phyloP scores from a whole-genome alignment of 1,140 invertebrate genomes.

The Mercenaria mercenaria region DNA sequence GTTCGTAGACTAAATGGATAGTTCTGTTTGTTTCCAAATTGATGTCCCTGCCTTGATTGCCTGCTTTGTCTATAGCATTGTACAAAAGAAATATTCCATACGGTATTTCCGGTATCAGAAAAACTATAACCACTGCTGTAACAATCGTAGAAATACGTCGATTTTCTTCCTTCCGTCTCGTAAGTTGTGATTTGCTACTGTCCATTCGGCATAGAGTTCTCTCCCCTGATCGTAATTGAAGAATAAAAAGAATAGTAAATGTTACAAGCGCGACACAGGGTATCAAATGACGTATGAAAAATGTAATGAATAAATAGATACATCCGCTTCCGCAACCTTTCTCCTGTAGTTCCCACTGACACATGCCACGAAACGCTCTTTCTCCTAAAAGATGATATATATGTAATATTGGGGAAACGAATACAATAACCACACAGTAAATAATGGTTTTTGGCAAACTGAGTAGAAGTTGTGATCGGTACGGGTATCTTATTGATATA shows the following conservation, averaged over 20 bases:
- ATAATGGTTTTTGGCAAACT: not conserved
- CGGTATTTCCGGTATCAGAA: no score
- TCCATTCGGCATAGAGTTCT: not conserved
- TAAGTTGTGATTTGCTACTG: not conserved
- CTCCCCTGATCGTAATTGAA: not conserved
- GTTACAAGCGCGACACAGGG: not conserved
- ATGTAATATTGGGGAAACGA: slow-evolving; percentile 12
- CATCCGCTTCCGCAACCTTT: not conserved
- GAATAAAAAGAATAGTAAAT: slow-evolving; percentile 22
- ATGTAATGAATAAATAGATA: slow-evolving; percentile 22
- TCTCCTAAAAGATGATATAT: not conserved
- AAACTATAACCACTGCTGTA: not conserved
- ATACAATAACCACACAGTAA: not conserved
- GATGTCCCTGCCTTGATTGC: not conserved
- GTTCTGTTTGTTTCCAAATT: slow-evolving; percentile 24
- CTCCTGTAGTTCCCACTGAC: slow-evolving; percentile 10
- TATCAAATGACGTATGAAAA: no score
- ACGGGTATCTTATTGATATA: slow-evolving; percentile 25
- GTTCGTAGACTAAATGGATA: slow-evolving; percentile 31
- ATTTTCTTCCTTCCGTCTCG: slow-evolving; percentile 1
- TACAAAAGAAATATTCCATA: no score
- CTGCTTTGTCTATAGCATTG: no score
- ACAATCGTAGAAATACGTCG: slow-evolving; percentile 19
- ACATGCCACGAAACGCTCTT: not conserved
- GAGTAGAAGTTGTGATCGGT: not conserved